These are phyloP conservation scores for Leptothorax acervorum DNA, from an alignment of 2,888 invertebrate species.

Conservation along the genomic window DNA sequence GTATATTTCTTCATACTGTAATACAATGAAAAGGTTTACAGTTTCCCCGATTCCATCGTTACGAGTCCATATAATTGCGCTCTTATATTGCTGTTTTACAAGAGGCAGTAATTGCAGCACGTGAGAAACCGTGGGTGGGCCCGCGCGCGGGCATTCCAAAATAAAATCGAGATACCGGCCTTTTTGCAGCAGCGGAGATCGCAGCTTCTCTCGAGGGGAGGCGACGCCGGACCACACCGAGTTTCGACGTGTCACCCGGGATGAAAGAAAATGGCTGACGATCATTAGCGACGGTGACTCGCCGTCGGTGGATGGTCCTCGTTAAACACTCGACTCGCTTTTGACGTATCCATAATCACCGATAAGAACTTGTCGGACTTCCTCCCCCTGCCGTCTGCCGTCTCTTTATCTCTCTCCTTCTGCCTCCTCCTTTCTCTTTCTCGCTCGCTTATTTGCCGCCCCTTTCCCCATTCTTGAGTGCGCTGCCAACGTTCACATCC, in stretches of 20 bases:
- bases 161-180: slow-evolving; percentile 58
- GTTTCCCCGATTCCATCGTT: slow-evolving; percentile 29
- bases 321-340: slow-evolving; percentile 76
- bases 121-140: slow-evolving; percentile 67
- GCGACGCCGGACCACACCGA: slow-evolving; percentile 74
- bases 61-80: slow-evolving; percentile 44
- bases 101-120: slow-evolving; percentile 46
- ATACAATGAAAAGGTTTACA: background rate
- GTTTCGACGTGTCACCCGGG: slow-evolving; percentile 74
- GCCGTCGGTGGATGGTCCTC: slow-evolving; percentile 74
- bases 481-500: slow-evolving; percentile 57
- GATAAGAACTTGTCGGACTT: slow-evolving; percentile 72
- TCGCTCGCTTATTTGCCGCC: slow-evolving; percentile 37
- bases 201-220: slow-evolving; percentile 60
- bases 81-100: slow-evolving; percentile 50
- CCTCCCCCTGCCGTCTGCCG: slow-evolving; percentile 27
- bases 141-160: slow-evolving; percentile 47
- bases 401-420: background rate
- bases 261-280: slow-evolving; percentile 76
- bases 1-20: background rate
- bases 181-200: slow-evolving; percentile 67
- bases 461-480: slow-evolving; percentile 62
- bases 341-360: slow-evolving; percentile 79
- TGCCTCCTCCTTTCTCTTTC: slow-evolving; percentile 2
- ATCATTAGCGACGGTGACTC: slow-evolving; percentile 81